Base-by-base conservation (phyloP, 1,140 invertebrate genomes). In the Macrotrachela quadricornifera region DNA sequence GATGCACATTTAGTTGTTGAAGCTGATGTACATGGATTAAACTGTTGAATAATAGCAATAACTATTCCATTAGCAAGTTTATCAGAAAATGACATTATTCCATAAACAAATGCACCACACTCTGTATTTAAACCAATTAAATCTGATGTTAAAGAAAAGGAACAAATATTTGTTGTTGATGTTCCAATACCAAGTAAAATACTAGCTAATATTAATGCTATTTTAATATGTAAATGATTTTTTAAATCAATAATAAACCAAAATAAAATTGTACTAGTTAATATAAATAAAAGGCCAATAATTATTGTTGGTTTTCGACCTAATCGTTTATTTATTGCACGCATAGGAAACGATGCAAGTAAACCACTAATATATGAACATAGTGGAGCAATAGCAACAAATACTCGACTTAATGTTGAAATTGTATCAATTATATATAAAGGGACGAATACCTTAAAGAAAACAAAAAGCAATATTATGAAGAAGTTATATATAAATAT, bases 21-120 rank as follows among this genome's bases (percentile, higher is more conserved):
- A 30, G 21, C 21, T 30, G 21, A 30, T 30, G 47, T 46, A 57
- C 73, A 69, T 6, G 73, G 71, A 59, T 74, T 72, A 17, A 74
- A 63, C 44, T 71, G 59, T 71, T 91, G 83, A 58, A 94, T 84
- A 14, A 85, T 56, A 57, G 82, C 77, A 46, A 91, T 80, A 50
- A 79, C 81, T 13, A 83, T 58, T 12, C 88, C 88, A 72, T 87
- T 77, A 1, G 81, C 78, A 3, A 94, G 64, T 74, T 94, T 95
- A 65, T 94, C 88, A 9, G 79, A 75, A 66, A 94, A 90, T 72
- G 85, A 91, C 86, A 94, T 91, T 21, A 83, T 73, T n/a, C 88
- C 88, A 71, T 88, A 94, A 10, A 94, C 81, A 71, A 92, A 92
- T 43, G 87, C 88, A 15, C 85, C 83, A 64, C 75, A 30, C 8